Percentiles rank a stretch among this genome's conserved stretches.
These are phyloP conservation scores for Acanthosepion lycidas DNA, from an alignment of 2,888 invertebrate genomes.

Conservation along the genomic window DNA sequence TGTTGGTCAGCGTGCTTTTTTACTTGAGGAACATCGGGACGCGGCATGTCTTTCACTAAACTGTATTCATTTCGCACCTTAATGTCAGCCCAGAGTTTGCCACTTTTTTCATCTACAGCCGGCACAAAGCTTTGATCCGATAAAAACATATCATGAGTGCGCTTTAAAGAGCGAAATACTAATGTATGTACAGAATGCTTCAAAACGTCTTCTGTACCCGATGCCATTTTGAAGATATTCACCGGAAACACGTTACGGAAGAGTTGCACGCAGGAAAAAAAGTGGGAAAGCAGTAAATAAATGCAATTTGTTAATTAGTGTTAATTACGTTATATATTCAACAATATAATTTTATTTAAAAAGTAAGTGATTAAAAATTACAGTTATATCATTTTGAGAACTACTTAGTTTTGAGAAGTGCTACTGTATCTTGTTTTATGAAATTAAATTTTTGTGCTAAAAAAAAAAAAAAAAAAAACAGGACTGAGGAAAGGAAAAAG, in stretches of 20 bases:
- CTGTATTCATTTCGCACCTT: slow-evolving; percentile 90
- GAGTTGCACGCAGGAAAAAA: neutral
- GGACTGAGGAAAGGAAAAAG: too few species aligned
- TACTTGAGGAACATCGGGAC: slow-evolving; percentile 55
- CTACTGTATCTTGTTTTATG: too few species aligned
- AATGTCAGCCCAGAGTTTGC: slow-evolving; percentile 73
- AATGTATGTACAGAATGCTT: slow-evolving; percentile 97
- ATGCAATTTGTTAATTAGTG: neutral
- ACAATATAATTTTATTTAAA: too few species aligned
- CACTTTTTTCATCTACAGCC: slow-evolving; percentile 88
- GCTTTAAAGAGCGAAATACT: slow-evolving; percentile 95
- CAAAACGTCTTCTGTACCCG: slow-evolving; percentile 80
- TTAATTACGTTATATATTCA: too few species aligned
- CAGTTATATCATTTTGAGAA: too few species aligned
- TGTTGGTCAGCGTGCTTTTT: slow-evolving; percentile 33
- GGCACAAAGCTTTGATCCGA: slow-evolving; percentile 90
- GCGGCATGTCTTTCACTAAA: slow-evolving; percentile 78
- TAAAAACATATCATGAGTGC: slow-evolving; percentile 98
- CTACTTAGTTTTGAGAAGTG: too few species aligned
- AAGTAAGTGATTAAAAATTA: too few species aligned
- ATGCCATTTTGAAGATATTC: neutral
- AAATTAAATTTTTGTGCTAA: too few species aligned
- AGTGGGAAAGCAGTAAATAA: neutral
- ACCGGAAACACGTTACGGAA: neutral
- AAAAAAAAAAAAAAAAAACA: too few species aligned